A percentile compares a stretch with the other conserved stretches of the same genome.
Conservation (phyloP, 2,888 invertebrate species). For the Polydrusus pterygomalis region DNA sequence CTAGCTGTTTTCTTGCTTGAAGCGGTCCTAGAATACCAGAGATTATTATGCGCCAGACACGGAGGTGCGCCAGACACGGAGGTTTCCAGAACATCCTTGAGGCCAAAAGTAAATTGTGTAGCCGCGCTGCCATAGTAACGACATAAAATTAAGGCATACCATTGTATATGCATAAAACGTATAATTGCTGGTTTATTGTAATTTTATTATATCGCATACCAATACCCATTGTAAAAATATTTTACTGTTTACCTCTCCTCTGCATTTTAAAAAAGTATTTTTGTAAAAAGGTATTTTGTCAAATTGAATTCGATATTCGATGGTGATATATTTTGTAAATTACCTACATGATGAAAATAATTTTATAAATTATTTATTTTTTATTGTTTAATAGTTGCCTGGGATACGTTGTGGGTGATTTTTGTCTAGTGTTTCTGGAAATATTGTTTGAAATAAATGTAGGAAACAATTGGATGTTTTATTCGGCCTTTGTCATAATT, state of each 20-base stretch:
- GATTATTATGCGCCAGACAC: too few species aligned
- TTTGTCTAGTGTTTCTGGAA: slow-evolving; percentile 68
- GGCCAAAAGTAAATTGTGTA: too few species aligned
- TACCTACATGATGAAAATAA: slow-evolving; percentile 28
- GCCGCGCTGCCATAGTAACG: too few species aligned
- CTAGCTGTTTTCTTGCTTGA: too few species aligned
- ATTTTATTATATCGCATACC: too few species aligned
- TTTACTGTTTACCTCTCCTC: neutral
- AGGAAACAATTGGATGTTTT: slow-evolving; percentile 40
- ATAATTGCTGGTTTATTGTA: too few species aligned
- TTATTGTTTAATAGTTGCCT: slow-evolving; percentile 46
- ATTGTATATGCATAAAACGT: too few species aligned
- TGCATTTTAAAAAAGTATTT: slow-evolving; percentile 56
- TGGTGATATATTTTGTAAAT: slow-evolving; percentile 46
- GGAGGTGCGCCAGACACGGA: too few species aligned
- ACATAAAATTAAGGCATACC: too few species aligned
- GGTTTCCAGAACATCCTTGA: too few species aligned
- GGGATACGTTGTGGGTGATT: slow-evolving; percentile 64
- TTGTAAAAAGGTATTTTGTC: slow-evolving; percentile 57
- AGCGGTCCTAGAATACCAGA: too few species aligned
- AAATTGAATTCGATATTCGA: slow-evolving; percentile 57
- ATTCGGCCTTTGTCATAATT: neutral
- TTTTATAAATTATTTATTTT: slow-evolving; percentile 49
- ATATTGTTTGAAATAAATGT: slow-evolving; percentile 58
- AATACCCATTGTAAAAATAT: too few species aligned